Base-by-base conservation (phyloP, 2,888 invertebrate species). In the Brachypalpus laphriformis region DNA sequence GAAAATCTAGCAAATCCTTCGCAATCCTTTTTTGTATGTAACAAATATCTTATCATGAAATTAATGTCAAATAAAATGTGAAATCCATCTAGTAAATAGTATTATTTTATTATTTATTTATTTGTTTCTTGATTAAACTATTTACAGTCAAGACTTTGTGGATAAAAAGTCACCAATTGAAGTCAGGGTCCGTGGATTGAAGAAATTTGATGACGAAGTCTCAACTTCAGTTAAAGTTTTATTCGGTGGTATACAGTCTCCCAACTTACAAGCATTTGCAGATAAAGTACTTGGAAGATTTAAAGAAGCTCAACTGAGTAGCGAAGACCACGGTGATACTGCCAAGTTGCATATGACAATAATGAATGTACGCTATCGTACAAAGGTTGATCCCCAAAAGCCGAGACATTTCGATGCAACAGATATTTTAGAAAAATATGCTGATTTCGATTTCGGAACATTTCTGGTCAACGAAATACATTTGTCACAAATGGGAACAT, bases 161-260 rank as follows among this genome's bases (percentile, higher is more conserved):
- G 90, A 22, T 86, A 90, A 92, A 7, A 89, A 92, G 56, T 90
- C 93, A 63, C 93, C 94, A 0, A 90, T 96, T 31, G 93, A 91
- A 87, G 90, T 96, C 6, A 91, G 93, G 82, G 87, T 97, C 37
- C 93, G 94, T 90, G 98, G 98, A 2, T 89, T 98, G 16, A 96
- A 97, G 87, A 97, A 96, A 88, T 97, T 98, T 97, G 98, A 98
- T 90, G 98, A 98, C 91, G 98, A 98, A 92, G 1, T 6, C 8
- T 97, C 98, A 0, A 93, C 93, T 68, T 94, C 95, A 66, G 96
- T 96, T 0, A 93, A 95, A 89, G 95, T 98, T 18, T 91, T 99
- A 3, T 99, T 97, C 91, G 97, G 95, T 0, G 94, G 94, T 90
- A 94, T 97, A 3, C 88, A 90, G 0, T 87, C 90, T 0, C 92